Percentiles rank a stretch among this genome's conserved stretches.
These are phyloP conservation scores for Phlogophora meticulosa DNA, from an alignment of 2,888 invertebrate species.

Conservation along the genomic window DNA sequence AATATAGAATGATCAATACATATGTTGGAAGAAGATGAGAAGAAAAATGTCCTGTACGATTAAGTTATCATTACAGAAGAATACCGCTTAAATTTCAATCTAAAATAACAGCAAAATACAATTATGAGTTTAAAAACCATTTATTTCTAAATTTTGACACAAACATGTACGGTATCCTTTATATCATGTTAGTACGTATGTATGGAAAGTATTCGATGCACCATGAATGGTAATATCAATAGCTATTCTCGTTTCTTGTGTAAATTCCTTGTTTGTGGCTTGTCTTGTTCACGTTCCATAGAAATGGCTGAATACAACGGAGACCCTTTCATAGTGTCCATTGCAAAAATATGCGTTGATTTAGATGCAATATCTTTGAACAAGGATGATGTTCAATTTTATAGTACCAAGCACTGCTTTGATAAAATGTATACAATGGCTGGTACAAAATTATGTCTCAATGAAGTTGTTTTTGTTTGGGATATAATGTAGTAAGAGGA, in stretches of 20 bases:
- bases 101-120: no score
- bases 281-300: conserved; percentile 64
- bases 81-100: no score
- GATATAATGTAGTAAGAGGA: no score
- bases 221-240: conserved; percentile 68
- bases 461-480: background rate
- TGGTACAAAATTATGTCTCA: background rate
- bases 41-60: no score
- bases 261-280: conserved; percentile 63
- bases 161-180: conserved; percentile 31
- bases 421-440: conserved; percentile 18
- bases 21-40: background rate
- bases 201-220: conserved; percentile 51
- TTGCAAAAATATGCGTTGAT: conserved; percentile 64
- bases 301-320: conserved; percentile 57
- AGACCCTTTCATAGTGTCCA: conserved; percentile 61
- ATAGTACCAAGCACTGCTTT: conserved; percentile 24
- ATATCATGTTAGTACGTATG: conserved; percentile 31
- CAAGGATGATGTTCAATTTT: conserved; percentile 41
- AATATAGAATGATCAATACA: no score
- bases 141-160: conserved; percentile 24
- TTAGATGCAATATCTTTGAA: conserved; percentile 61
- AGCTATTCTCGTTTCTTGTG: conserved; percentile 65
- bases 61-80: background rate
- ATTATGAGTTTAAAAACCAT: background rate